phyloP scores from a whole-genome alignment of 2,113 vertebrate genomes.

The Cryptotis parvus region DNA sequence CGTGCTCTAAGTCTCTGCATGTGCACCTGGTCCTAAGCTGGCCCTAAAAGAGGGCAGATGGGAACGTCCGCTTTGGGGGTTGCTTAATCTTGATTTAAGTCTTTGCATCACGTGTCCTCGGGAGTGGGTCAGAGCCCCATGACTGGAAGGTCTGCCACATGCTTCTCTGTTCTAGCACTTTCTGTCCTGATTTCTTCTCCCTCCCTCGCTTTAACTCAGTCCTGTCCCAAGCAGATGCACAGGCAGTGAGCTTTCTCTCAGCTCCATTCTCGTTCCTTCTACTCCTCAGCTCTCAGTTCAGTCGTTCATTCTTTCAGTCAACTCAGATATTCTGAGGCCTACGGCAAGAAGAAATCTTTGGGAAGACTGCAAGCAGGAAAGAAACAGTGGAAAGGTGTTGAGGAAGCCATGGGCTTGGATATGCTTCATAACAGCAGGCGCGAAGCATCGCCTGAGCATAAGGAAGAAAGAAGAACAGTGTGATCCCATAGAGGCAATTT shows the following conservation, averaged over 20 bases:
- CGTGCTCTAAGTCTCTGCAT: background rate
- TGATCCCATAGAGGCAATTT: too few relatives aligned
- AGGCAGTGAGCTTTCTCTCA: background rate
- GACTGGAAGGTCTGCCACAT: background rate
- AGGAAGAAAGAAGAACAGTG: too few relatives aligned
- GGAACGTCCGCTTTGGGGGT: background rate
- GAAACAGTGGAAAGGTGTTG: too few relatives aligned
- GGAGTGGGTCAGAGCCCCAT: background rate
- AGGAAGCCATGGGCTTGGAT: too few relatives aligned
- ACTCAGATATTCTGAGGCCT: fast-evolving
- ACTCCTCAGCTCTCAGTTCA: background rate
- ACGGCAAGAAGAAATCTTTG: background rate
- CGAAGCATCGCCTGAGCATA: too few relatives aligned
- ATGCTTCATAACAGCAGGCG: too few relatives aligned
- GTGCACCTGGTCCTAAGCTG: too few relatives aligned
- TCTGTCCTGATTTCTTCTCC: background rate
- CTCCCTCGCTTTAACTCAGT: background rate
- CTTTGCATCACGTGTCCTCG: background rate
- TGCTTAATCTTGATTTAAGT: background rate
- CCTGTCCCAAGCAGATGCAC: fast-evolving
- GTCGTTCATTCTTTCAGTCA: background rate
- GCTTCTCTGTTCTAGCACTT: too few relatives aligned
- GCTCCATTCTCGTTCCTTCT: background rate
- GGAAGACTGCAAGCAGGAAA: background rate
- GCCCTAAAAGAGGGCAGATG: background rate